phyloP scores from a whole-genome alignment of 2,797 vertebrate genomes.

The Macropodus opercularis region DNA sequence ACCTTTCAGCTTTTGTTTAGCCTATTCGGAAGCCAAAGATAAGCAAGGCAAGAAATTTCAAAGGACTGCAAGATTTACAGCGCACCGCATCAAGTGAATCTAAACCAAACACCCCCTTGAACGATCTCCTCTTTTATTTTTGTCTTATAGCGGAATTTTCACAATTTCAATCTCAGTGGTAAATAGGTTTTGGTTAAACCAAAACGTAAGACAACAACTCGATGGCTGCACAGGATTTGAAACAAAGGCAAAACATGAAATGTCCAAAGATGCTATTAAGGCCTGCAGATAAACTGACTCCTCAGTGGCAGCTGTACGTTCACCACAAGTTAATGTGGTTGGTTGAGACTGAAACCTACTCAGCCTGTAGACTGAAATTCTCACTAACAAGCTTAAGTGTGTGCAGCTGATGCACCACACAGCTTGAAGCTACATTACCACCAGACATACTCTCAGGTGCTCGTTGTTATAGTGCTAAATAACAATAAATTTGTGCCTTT shows the following conservation, averaged over 20 bases:
- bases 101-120: not conserved
- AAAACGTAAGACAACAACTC: not conserved
- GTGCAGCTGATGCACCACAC: conserved; percentile 1
- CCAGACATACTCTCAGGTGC: not conserved
- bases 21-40: not conserved
- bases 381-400: not conserved
- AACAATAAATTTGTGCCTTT: conserved; percentile 3
- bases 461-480: not conserved
- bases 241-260: not conserved
- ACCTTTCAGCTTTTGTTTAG: too few relatives aligned
- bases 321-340: not conserved
- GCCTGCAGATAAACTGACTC: not conserved
- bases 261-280: not conserved
- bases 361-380: not conserved
- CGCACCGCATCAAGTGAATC: not conserved
- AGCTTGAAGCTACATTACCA: conserved; percentile 9
- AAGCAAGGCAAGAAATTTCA: not conserved
- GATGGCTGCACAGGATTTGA: not conserved
- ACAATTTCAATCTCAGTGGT: conserved; percentile 1
- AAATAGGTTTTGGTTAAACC: not conserved
- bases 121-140: not conserved
- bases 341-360: not conserved
- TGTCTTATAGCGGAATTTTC: not conserved
- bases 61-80: too few relatives aligned
- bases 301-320: not conserved